Evolutionary conservation across 2,888 invertebrate species (phyloP), one percentile per base, ranked within the genome.

Genomic region (Polietes domitor): DNA sequence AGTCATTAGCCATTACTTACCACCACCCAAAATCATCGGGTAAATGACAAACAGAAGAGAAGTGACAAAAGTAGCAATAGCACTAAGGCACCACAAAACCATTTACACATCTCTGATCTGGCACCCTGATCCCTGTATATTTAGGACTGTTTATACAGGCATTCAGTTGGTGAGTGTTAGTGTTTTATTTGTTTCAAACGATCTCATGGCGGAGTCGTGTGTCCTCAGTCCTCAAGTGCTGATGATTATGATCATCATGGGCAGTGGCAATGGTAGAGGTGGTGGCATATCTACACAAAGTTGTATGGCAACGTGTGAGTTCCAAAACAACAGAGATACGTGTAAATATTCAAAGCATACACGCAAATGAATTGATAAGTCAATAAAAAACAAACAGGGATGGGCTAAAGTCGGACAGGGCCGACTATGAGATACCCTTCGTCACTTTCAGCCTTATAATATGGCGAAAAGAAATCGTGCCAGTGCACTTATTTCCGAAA

Each of bases 231-330:
- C 15, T 24, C 58, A 7, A 53, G 53, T 53, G 50, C 7, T 21
- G 53, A 21, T 3, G 15, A 58, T 26, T 3, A 58, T 58, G 26
- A 26, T 24, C 6, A 24, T 43, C 43, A 68, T 47, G n/a, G 47
- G 47, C 6, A 68, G 24, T 68, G 41, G 68, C 37, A 7, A 37
- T 43, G 21, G 6, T 12, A 37, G 47, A 50, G 28, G 28, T 71
- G 24, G 28, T 28, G 50, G 47, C 12, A 19, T 28, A 26, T 37
- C 26, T 26, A 58, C n/a, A 5, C 53, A 53, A 47, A 58, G 28
- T n/a, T 21, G 55, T 65, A 32, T 37, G 53, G 43, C 83, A 74
- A 83, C 83, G 80, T 83, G 83, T 83, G 83, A 80, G 83, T 83
- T 74, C 83, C 55, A 19, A 58, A 61, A 63, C 55, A 41, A 41